Evolutionary conservation across 2,113 vertebrate species (phyloP).

Genomic region (Paramisgurnus dabryanus): DNA sequence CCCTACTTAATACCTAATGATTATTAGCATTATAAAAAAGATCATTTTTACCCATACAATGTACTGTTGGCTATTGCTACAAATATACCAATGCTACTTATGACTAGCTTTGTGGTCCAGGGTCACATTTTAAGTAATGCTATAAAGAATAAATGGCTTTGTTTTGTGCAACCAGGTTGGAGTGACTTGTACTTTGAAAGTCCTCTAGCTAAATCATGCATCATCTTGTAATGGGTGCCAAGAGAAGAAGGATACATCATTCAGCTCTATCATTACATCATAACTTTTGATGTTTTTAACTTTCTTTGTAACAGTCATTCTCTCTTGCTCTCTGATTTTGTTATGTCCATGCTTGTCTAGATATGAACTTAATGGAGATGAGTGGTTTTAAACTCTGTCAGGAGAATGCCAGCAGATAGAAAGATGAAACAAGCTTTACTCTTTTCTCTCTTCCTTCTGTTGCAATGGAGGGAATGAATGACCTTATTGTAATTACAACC

Average conservation of each 20-base stretch:
- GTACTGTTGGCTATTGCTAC: too few species aligned
- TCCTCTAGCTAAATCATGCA: constrained; percentile 3
- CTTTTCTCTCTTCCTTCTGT: constrained; percentile 23
- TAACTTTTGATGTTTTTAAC: background rate
- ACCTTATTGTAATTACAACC: constrained; percentile 18
- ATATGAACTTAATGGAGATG: constrained; percentile 44
- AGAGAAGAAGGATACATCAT: constrained; percentile 1
- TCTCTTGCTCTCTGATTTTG: constrained; percentile 1
- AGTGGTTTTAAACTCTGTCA: constrained; percentile 35
- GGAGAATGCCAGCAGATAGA: constrained; percentile 42
- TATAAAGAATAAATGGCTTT: background rate
- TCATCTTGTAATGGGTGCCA: background rate
- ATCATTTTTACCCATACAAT: too few species aligned
- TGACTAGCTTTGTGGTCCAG: too few species aligned
- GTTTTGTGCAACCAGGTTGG: background rate
- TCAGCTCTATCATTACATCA: background rate
- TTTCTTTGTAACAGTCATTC: background rate
- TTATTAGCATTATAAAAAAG: too few species aligned
- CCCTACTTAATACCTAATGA: too few species aligned
- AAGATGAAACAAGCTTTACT: constrained; percentile 55
- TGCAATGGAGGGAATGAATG: constrained; percentile 15
- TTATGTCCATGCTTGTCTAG: constrained; percentile 32
- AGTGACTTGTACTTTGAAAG: background rate
- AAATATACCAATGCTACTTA: too few species aligned
- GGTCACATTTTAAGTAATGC: too few species aligned